Conservation (phyloP, 2,113 vertebrate species). For the Entelurus aequoreus region DNA sequence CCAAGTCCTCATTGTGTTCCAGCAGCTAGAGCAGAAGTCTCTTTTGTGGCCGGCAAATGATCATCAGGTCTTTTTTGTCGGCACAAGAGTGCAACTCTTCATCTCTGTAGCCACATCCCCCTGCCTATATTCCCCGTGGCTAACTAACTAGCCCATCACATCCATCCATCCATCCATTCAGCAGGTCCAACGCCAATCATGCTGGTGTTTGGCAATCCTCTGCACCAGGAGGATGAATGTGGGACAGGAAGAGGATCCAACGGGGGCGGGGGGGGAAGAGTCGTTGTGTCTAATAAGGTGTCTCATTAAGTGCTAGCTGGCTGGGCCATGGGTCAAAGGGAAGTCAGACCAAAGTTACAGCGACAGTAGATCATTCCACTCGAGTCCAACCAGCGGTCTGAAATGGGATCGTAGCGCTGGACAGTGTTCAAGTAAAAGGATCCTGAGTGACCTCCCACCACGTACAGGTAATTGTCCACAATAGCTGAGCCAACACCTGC, state of each 20-base stretch:
- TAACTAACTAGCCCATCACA: conserved; percentile 37
- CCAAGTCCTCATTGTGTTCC: conserved; percentile 53
- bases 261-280: conserved; percentile 14
- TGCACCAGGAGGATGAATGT: conserved; percentile 50
- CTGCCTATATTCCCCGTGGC: conserved; percentile 6
- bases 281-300: conserved; percentile 44
- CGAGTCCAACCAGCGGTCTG: conserved; percentile 92
- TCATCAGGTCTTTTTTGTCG: conserved; percentile 3
- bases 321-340: conserved; percentile 80
- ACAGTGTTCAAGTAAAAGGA: conserved; percentile 96
- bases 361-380: conserved; percentile 95
- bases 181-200: conserved; percentile 31
- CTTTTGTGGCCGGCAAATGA: conserved; percentile 14
- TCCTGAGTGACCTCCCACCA: conserved; percentile 95
- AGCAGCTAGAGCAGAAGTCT: conserved; percentile 46
- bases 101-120: conserved; percentile 29
- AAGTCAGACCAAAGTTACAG: conserved; percentile 95
- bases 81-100: conserved; percentile 11
- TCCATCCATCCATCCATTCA: conserved; percentile 28
- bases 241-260: conserved; percentile 18
- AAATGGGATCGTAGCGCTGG: conserved; percentile 92
- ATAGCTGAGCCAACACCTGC: conserved; percentile 92
- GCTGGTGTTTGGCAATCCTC: conserved; percentile 31
- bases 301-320: conserved; percentile 44
- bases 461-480: conserved; percentile 94